These are phyloP conservation scores for Aplochiton taeniatus DNA, from an alignment of 2,797 vertebrate genomes.

Conservation along the genomic window DNA sequence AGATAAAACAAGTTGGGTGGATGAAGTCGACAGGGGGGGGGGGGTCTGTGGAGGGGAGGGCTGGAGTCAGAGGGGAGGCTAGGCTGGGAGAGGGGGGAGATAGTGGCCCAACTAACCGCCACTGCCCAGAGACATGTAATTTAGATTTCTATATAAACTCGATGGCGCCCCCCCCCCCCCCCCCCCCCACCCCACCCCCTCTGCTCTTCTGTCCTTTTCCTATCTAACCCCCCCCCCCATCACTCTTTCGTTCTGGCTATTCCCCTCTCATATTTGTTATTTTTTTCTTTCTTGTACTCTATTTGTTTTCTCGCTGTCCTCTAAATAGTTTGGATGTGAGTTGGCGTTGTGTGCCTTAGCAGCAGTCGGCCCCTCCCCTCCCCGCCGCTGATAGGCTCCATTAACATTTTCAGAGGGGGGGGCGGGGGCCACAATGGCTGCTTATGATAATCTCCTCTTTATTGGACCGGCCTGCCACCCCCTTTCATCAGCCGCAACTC, in stretches of 20 bases:
- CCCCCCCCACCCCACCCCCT: background rate
- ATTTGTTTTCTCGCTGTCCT: conserved; percentile 61
- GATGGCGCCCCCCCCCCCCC: background rate
- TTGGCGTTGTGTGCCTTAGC: conserved; percentile 68
- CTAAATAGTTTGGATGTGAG: conserved; percentile 77
- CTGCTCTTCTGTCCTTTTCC: background rate
- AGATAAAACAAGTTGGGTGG: conserved; percentile 85
- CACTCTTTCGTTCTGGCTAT: background rate
- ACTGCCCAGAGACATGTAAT: conserved; percentile 39
- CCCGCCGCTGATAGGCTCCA: conserved; percentile 87
- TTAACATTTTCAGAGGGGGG: conserved; percentile 88
- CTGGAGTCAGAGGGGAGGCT: conserved; percentile 17
- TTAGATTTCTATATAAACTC: conserved; percentile 51
- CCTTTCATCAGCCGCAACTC: conserved; percentile 75
- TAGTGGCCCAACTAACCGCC: conserved; percentile 20
- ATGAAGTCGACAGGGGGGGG: conserved; percentile 65
- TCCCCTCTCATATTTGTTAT: conserved; percentile 1
- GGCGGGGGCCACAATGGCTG: conserved; percentile 79
- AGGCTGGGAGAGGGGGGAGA: conserved; percentile 19
- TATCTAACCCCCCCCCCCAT: conserved; percentile 4
- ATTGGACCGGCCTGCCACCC: conserved; percentile 84
- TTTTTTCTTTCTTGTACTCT: background rate
- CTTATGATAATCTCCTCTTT: conserved; percentile 92
- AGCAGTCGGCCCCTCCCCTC: conserved; percentile 71
- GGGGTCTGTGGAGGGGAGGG: conserved; percentile 1